Evolutionary conservation across 1,140 invertebrate genomes (phyloP).

Genomic region (Pemphigus obesinymphae): DNA sequence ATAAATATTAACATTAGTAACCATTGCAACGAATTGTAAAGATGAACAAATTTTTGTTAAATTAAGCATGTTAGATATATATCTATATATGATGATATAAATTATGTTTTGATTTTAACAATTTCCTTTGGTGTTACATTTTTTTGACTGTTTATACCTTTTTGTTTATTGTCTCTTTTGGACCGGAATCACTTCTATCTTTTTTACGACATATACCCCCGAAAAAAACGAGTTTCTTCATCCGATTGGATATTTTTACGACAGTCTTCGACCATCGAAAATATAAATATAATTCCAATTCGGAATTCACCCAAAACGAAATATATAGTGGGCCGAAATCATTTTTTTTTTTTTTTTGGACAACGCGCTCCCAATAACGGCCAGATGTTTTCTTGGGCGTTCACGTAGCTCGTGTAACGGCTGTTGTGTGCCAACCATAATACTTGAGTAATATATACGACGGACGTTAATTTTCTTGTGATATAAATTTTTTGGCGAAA

Average conservation of each 20-base stretch:
- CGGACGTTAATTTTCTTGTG: not conserved
- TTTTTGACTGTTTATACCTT: too few relatives aligned
- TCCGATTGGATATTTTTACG: not conserved
- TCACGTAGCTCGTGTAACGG: slow-evolving; percentile 2
- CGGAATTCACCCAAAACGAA: not conserved
- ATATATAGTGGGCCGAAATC: not conserved
- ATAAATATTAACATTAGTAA: too few relatives aligned
- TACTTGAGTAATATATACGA: slow-evolving; percentile 4
- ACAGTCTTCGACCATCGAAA: not conserved
- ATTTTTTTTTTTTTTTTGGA: not conserved
- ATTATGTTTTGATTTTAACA: too few relatives aligned
- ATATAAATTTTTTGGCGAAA: not conserved
- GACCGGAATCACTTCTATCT: too few relatives aligned
- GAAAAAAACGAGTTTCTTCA: not conserved
- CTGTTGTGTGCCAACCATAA: not conserved
- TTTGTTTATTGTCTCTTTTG: too few relatives aligned
- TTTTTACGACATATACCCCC: too few relatives aligned
- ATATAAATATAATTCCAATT: not conserved
- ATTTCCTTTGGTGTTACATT: too few relatives aligned
- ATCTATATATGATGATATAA: too few relatives aligned
- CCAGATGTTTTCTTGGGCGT: not conserved
- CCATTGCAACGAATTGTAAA: too few relatives aligned
- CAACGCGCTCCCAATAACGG: slow-evolving; percentile 1
- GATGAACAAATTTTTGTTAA: too few relatives aligned
- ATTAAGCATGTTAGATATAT: too few relatives aligned